A percentile compares a stretch with the other conserved stretches of the same genome.
Conservation (phyloP, 2,797 vertebrate species). For the Acridotheres tristis region DNA sequence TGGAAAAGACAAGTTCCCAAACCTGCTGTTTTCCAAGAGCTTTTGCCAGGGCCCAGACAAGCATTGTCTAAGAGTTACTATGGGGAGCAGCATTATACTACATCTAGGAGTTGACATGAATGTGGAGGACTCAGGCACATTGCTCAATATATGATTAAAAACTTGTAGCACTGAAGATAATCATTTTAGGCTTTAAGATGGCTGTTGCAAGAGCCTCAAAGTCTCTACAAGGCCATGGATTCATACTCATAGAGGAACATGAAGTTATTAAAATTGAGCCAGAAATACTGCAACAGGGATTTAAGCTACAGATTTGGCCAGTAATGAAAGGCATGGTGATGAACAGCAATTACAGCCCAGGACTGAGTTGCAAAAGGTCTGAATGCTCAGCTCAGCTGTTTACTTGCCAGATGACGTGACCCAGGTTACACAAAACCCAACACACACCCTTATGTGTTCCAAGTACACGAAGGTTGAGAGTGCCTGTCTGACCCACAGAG, state of each 20-base stretch:
- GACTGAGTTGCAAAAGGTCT: constrained; percentile 22
- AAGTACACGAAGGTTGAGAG: background rate
- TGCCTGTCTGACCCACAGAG: background rate
- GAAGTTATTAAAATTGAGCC: constrained; percentile 21
- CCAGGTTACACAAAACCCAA: constrained; percentile 9
- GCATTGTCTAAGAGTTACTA: background rate
- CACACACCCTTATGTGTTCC: background rate
- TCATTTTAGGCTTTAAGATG: constrained; percentile 29
- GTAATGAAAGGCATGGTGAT: constrained; percentile 48
- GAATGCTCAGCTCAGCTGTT: constrained; percentile 53
- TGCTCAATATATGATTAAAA: constrained; percentile 3
- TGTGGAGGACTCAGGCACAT: background rate
- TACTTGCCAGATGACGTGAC: constrained; percentile 45
- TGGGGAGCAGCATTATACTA: background rate
- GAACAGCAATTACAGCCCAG: constrained; percentile 9
- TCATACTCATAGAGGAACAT: background rate
- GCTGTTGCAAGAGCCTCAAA: constrained; percentile 14
- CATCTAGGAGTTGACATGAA: accelerated
- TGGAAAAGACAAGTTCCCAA: background rate
- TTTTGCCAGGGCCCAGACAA: background rate
- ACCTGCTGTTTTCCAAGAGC: background rate
- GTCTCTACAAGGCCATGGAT: background rate
- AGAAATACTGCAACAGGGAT: constrained; percentile 41
- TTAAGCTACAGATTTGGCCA: constrained; percentile 56
- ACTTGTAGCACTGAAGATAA: background rate